Base-by-base conservation (phyloP, 1,140 invertebrate species). In the Sycophila sp. region DNA sequence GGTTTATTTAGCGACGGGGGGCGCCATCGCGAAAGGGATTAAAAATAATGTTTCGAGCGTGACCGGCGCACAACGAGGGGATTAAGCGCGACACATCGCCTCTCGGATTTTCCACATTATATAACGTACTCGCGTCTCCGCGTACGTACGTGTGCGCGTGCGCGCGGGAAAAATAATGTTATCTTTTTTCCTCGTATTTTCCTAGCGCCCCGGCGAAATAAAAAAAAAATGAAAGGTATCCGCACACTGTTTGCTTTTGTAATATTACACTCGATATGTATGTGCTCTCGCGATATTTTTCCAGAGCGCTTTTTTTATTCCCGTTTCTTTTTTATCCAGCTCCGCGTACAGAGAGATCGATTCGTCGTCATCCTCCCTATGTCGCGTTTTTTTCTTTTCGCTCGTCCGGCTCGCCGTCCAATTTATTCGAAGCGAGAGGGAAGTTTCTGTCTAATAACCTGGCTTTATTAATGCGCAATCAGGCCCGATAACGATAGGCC, bases 31-130 rank as follows among this genome's bases (percentile, higher is more conserved):
- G 36, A 55, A 22, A 74, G 79, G 78, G 80, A 81, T 84, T 83
- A 85, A 84, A 84, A 84, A 83, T 81, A 80, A 81, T 83, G 79
- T 83, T 81, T 80, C 78, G 76, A 84, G 77, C 81, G 81, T 83
- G 78, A 83, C 77, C 75, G 59, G 64, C 71, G 68, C 51, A 68
- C 72, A 73, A 75, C 53, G 69, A 70, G 53, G 60, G 77, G 79
- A 80, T 80, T 79, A 76, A 73, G 56, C 72, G 58, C 7, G 51
- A 63, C 6, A 7, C 30, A n/a, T 30, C 15, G 22, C 28, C 6
- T 5, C 22, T 34, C 19, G 34, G 8, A 40, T 40, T 13, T 40
- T 40, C 11, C 22, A 8, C 2, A 24, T 17, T 47, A 3, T 7
- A n/a, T n/a, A n/a, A 26, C 38, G 28, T 17, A 2, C 17, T 3